Percentiles rank a stretch among this genome's conserved stretches.
phyloP scores from a whole-genome alignment of 2,113 vertebrate species.

The Candoia aspera region DNA sequence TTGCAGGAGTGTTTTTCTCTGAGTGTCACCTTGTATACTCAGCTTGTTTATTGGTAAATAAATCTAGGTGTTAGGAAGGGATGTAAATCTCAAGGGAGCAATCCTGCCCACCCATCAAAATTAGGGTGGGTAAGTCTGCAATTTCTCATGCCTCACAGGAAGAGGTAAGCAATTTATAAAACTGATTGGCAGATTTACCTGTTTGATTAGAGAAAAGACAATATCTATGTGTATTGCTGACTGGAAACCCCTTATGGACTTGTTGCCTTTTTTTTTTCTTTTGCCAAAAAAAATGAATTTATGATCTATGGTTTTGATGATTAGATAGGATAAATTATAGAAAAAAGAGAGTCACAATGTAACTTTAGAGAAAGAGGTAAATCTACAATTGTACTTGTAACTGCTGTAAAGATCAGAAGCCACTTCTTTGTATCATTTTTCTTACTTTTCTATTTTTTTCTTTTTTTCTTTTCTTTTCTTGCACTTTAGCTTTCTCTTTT shows the following conservation, averaged over 20 bases:
- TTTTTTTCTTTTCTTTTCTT: too few relatives aligned
- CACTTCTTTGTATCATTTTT: not conserved
- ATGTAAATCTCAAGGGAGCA: not conserved
- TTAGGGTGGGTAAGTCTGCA: not conserved
- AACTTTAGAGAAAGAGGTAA: not conserved
- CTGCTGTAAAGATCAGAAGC: not conserved
- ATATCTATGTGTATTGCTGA: not conserved
- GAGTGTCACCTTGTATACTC: not conserved
- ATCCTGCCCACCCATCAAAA: not conserved
- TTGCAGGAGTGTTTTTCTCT: not conserved
- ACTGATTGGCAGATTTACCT: not conserved
- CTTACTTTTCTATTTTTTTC: not conserved
- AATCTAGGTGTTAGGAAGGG: not conserved
- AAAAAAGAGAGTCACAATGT: not conserved
- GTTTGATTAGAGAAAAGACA: not conserved
- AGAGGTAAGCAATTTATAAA: not conserved
- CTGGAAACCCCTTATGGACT: not conserved
- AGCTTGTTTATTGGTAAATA: not conserved
- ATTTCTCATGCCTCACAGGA: not conserved
- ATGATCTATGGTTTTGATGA: not conserved
- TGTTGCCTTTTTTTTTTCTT: too few relatives aligned
- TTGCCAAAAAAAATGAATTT: not conserved
- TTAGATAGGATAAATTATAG: not conserved
- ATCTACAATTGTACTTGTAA: not conserved
- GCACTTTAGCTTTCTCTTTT: not conserved